Percentiles rank a stretch among this genome's conserved stretches.
These are phyloP conservation scores for Platygyra sinensis DNA, from an alignment of 64 coral and sea anemone genomes.

Conservation along the genomic window DNA sequence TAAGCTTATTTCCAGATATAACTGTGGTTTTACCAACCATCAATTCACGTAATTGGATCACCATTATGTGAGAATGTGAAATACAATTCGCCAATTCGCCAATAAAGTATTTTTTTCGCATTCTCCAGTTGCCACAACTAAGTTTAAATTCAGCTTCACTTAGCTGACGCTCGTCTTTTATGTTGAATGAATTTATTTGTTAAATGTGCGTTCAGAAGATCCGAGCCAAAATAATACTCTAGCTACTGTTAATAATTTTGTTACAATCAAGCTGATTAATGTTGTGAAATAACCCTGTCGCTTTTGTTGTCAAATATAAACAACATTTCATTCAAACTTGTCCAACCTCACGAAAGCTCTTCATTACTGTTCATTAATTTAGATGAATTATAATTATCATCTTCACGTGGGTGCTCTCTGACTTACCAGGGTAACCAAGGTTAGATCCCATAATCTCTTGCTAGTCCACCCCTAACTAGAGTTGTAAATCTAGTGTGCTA, in stretches of 20 bases:
- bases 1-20: not conserved
- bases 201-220: not conserved
- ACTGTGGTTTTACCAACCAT: not conserved
- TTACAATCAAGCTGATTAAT: no score
- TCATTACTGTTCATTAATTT: no score
- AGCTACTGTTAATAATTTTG: not conserved
- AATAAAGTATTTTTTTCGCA: not conserved
- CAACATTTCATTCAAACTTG: no score
- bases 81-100: not conserved
- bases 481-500: not conserved
- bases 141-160: not conserved
- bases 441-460: no score
- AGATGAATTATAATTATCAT: no score
- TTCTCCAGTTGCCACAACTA: slow-evolving; percentile 38
- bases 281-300: no score
- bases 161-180: not conserved
- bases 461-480: no score
- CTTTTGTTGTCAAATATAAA: no score
- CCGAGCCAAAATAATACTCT: not conserved
- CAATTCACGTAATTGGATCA: no score
- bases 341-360: no score
- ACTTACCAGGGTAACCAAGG: no score
- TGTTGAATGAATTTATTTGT: not conserved
- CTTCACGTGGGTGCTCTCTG: no score
- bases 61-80: not conserved